phyloP scores from a whole-genome alignment of 64 coral and sea anemone species.

The Acropora yongei region DNA sequence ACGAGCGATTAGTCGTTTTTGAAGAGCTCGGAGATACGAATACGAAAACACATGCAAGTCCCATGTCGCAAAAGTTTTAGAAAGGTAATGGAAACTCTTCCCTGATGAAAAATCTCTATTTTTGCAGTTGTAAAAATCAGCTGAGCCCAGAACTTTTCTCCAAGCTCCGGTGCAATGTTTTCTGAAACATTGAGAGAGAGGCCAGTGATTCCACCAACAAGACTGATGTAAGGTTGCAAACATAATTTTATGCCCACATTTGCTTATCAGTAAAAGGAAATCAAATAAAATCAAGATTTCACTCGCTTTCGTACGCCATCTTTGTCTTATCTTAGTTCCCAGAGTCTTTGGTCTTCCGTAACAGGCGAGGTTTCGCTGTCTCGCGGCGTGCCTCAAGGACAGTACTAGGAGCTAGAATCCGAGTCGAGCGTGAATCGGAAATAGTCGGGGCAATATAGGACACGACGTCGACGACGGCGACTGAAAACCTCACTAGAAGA shows the following conservation, averaged over 20 bases:
- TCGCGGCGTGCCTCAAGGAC: too few species aligned
- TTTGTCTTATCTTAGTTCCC: not conserved
- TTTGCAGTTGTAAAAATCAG: not conserved
- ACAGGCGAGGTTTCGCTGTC: too few species aligned
- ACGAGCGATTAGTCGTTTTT: not conserved
- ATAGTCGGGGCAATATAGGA: too few species aligned
- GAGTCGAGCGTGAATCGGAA: too few species aligned
- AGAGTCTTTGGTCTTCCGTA: too few species aligned
- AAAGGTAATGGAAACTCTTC: not conserved
- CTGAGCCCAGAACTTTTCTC: not conserved
- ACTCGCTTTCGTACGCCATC: not conserved
- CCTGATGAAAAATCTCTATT: not conserved
- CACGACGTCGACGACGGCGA: too few species aligned
- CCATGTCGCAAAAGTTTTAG: not conserved
- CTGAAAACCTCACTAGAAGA: too few species aligned
- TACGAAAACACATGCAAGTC: not conserved
- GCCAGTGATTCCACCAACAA: slow-evolving; percentile 11
- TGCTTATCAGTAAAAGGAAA: too few species aligned
- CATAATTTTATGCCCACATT: not conserved
- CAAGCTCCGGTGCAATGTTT: not conserved
- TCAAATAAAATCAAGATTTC: not conserved
- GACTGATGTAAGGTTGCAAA: not conserved
- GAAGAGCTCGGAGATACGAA: not conserved
- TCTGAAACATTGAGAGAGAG: not conserved
- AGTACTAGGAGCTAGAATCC: too few species aligned